Evolutionary conservation across 2,797 vertebrate genomes (phyloP).

Genomic region (Malacoctenus gilli): DNA sequence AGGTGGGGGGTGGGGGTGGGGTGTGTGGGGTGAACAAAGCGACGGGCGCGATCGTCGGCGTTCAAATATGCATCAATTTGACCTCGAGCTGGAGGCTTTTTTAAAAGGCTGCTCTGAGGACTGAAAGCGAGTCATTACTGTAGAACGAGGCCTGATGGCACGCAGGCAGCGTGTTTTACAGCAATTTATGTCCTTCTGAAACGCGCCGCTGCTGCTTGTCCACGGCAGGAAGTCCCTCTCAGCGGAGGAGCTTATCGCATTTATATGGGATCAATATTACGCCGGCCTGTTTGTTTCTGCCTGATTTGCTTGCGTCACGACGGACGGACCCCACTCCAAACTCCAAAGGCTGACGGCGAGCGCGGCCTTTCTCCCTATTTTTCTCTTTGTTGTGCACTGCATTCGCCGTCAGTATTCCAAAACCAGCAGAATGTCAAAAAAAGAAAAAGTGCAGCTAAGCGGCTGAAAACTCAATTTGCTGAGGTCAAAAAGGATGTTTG

Average conservation of each 20-base stretch:
- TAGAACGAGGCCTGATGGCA: conserved; percentile 7
- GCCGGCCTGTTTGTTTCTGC: conserved; percentile 1
- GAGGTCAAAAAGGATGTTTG: conserved; percentile 6
- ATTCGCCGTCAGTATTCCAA: neutral
- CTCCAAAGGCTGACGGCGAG: neutral
- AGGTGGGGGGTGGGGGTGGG: too few relatives aligned
- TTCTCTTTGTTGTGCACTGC: conserved; percentile 3
- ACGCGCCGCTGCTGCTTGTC: conserved; percentile 15
- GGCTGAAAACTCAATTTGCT: conserved; percentile 2
- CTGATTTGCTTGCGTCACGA: conserved; percentile 2
- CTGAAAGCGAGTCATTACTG: conserved; percentile 7
- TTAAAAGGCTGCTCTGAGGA: neutral
- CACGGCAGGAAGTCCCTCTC: conserved; percentile 1
- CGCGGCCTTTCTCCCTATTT: neutral
- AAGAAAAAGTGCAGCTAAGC: conserved; percentile 3
- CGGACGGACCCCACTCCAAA: conserved; percentile 1
- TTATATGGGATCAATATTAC: neutral
- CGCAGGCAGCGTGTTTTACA: conserved; percentile 1
- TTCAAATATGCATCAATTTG: conserved; percentile 19
- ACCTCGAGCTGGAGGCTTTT: conserved; percentile 6
- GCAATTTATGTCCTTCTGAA: conserved; percentile 10
- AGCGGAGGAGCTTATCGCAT: too few relatives aligned
- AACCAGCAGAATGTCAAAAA: conserved; percentile 1
- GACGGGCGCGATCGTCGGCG: conserved; percentile 11
- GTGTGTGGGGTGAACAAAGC: conserved; percentile 1